Base-by-base conservation (phyloP, 2,797 vertebrate species). In the Phrynocephalus forsythii region DNA sequence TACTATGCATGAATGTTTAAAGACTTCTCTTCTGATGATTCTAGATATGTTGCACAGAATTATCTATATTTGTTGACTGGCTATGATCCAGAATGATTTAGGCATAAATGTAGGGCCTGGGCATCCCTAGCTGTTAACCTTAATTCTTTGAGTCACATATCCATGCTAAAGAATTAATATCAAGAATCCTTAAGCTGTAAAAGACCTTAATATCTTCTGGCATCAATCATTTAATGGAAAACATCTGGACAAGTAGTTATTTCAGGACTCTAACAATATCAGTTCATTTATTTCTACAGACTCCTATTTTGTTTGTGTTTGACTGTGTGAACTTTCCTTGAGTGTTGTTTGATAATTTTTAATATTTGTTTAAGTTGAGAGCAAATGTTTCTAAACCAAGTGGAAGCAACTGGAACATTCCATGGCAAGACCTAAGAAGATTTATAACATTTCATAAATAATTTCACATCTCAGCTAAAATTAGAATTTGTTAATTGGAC, bases 291-390 rank as follows among this genome's bases (percentile, higher is more conserved):
- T 5, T 9, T 90, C 92, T 92, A 33, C 77, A 67, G 86, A 63
- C 48, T 79, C 87, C 16, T 75, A 86, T 91, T 86, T 50, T 0
- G 15, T 86, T 79, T 86, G 15, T 81, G 69, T 85, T 84, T 67
- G 1, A 83, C 91, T 88, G 28, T 84, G 0, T 83, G 50, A 76
- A 56, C 4, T 2, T 91, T 86, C 73, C 89, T 93, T 90, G 56
- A 6, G 1, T 84, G 8, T 48, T 88, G 22, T 84, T 71, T 77
- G 28, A 52, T 93, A 60, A 48, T 13, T 92, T 91, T 87, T 48
- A 91, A 18, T 92, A 73, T 86, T 92, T 89, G 15, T 87, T 93
- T 91, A 72, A 91, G 52, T 84, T 81, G 71, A 79, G 44, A 69
- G 24, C 66, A 82, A 73, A 52, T n/a, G 28, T 33, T 30, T 28